Evolutionary conservation across 2,797 vertebrate genomes (phyloP).

Genomic region (Champsocephalus gunnari): DNA sequence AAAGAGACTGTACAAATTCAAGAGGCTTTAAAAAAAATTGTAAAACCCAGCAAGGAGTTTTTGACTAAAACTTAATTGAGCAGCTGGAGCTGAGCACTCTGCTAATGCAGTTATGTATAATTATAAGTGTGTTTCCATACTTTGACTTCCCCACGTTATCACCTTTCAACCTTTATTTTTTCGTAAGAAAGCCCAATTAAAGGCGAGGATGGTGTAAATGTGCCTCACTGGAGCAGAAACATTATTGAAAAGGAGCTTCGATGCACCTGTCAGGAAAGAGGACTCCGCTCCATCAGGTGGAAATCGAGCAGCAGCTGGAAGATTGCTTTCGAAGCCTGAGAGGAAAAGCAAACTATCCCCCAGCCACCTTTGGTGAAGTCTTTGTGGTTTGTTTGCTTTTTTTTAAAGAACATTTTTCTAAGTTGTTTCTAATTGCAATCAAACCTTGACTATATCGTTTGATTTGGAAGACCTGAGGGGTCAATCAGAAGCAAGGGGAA

Average conservation of each 20-base stretch:
- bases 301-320: constrained; percentile 50
- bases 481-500: constrained; percentile 38
- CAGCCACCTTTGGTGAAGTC: constrained; percentile 33
- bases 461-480: constrained; percentile 39
- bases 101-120: constrained; percentile 58
- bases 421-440: constrained; percentile 67
- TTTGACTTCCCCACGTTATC: constrained; percentile 50
- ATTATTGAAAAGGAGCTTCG: constrained; percentile 24
- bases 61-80: constrained; percentile 50
- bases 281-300: constrained; percentile 40
- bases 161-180: constrained; percentile 34
- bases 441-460: constrained; percentile 52
- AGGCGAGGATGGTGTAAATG: constrained; percentile 59
- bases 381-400: constrained; percentile 22
- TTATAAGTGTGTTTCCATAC: constrained; percentile 58
- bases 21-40: constrained; percentile 60
- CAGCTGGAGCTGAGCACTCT: constrained; percentile 38
- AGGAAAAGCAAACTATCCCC: constrained; percentile 43
- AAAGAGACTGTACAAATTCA: constrained; percentile 37
- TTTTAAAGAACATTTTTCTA: constrained; percentile 25
- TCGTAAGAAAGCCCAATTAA: constrained; percentile 44
- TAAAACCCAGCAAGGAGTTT: constrained; percentile 49
- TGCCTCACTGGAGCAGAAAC: constrained; percentile 66
- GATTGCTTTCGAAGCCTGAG: constrained; percentile 35
- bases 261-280: constrained; percentile 39